phyloP scores from a whole-genome alignment of 35 echinoderm and acorn worm species.

The Ophioderma brevispina region DNA sequence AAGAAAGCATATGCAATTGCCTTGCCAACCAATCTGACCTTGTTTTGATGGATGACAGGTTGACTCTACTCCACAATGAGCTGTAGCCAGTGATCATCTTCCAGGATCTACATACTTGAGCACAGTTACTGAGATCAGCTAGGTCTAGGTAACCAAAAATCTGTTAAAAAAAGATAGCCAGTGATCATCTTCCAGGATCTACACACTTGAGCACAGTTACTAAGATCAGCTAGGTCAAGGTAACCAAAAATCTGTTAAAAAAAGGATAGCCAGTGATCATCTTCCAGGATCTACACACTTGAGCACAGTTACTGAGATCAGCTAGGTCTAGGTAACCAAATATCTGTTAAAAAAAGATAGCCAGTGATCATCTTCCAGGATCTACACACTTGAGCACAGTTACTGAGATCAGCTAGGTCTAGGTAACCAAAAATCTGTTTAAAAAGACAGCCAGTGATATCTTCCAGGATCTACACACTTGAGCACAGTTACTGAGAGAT shows the following conservation, averaged over 20 bases:
- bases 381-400: slow-evolving; percentile 70
- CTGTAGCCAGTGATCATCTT: slow-evolving; percentile 89
- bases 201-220: slow-evolving; percentile 89
- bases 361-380: slow-evolving; percentile 99
- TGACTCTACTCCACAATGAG: slow-evolving; percentile 86
- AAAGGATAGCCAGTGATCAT: slow-evolving; percentile 72
- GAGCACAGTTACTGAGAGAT: slow-evolving; percentile 83
- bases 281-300: slow-evolving; percentile 86
- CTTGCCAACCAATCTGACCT: too few relatives aligned
- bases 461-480: slow-evolving; percentile 36
- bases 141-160: slow-evolving; percentile 93
- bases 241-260: slow-evolving; percentile 81
- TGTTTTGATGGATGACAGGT: slow-evolving; percentile 42
- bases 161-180: slow-evolving; percentile 41
- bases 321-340: slow-evolving; percentile 88
- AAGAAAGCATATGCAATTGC: too few relatives aligned
- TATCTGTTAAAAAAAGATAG: slow-evolving; percentile 50
- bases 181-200: slow-evolving; percentile 93
- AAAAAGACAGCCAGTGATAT: too few relatives aligned
- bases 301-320: slow-evolving; percentile 85
- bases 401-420: slow-evolving; percentile 83
- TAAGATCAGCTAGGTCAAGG: slow-evolving; percentile 86
- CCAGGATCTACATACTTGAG: slow-evolving; percentile 90
- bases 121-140: slow-evolving; percentile 82
- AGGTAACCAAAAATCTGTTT: slow-evolving; percentile 95